phyloP scores from a whole-genome alignment of 2,113 vertebrate species.

The Plectropomus leopardus region DNA sequence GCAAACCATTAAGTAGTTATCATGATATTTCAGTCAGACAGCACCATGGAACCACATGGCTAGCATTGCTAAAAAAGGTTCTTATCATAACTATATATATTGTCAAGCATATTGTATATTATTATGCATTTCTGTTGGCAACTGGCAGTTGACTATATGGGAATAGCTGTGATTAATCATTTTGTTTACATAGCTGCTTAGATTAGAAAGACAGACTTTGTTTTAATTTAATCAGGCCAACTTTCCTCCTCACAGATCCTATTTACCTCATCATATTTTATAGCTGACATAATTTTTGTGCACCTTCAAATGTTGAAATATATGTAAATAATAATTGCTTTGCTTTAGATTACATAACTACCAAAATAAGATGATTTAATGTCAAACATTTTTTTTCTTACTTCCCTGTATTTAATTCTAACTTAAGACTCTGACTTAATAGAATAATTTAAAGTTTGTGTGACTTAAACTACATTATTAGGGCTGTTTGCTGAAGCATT shows the following conservation, averaged over 20 bases:
- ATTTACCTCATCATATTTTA: constrained; percentile 28
- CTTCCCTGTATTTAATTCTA: neutral
- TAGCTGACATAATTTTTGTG: constrained; percentile 28
- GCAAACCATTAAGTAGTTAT: neutral
- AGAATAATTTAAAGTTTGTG: neutral
- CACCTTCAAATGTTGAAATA: constrained; percentile 22
- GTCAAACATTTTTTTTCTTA: neutral
- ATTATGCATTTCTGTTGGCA: neutral
- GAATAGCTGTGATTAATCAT: constrained; percentile 30
- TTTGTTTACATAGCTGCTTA: constrained; percentile 34
- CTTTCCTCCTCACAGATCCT: constrained; percentile 10
- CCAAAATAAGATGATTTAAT: constrained; percentile 3
- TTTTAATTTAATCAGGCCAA: constrained; percentile 30
- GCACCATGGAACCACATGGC: neutral
- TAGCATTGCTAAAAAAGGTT: constrained; percentile 9
- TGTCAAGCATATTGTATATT: neutral
- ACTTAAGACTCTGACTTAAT: neutral
- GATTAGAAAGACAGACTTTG: constrained; percentile 20
- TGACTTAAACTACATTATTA: neutral
- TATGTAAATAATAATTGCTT: constrained; percentile 7
- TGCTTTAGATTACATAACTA: constrained; percentile 3
- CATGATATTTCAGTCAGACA: neutral
- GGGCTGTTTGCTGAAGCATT: neutral
- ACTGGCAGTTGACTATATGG: neutral
- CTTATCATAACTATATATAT: neutral